Percentiles rank a stretch among this genome's conserved stretches.
Evolutionary conservation across 2,888 invertebrate species (phyloP).

Genomic region (Cancer borealis): DNA sequence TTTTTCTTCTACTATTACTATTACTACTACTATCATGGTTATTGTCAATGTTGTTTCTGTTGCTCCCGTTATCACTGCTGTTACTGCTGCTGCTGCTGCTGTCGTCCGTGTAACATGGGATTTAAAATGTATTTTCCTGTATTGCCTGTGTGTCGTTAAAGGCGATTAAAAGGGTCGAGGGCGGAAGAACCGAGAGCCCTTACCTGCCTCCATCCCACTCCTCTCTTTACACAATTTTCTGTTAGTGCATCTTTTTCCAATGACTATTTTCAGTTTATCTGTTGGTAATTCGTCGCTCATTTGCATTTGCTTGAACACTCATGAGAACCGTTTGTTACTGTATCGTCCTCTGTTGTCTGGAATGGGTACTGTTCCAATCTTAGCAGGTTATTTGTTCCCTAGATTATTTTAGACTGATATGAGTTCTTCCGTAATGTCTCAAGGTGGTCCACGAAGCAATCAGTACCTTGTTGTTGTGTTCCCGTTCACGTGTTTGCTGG

Average conservation of each 20-base stretch:
- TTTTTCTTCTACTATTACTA: neutral
- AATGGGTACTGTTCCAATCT: too few species aligned
- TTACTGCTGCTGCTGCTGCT: neutral
- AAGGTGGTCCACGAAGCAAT: too few species aligned
- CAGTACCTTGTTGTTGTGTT: too few species aligned
- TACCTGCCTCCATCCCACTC: neutral
- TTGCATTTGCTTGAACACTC: neutral
- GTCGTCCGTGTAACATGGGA: neutral
- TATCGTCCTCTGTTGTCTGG: neutral
- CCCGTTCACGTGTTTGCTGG: too few species aligned
- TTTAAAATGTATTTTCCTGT: neutral
- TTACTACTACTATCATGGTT: neutral
- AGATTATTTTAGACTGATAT: too few species aligned
- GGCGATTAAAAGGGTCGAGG: neutral
- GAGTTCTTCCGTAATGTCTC: too few species aligned
- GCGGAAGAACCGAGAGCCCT: neutral
- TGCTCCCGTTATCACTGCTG: neutral
- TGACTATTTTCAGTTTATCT: neutral
- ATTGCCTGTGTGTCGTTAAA: constrained; percentile 20
- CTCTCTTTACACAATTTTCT: too few species aligned
- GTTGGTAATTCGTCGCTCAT: neutral
- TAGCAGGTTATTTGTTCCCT: too few species aligned
- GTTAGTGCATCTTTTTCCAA: neutral
- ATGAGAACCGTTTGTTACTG: neutral
- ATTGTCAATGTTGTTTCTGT: neutral